Evolutionary conservation across 2,113 vertebrate species (phyloP).

Genomic region (Oncorhynchus nerka): DNA sequence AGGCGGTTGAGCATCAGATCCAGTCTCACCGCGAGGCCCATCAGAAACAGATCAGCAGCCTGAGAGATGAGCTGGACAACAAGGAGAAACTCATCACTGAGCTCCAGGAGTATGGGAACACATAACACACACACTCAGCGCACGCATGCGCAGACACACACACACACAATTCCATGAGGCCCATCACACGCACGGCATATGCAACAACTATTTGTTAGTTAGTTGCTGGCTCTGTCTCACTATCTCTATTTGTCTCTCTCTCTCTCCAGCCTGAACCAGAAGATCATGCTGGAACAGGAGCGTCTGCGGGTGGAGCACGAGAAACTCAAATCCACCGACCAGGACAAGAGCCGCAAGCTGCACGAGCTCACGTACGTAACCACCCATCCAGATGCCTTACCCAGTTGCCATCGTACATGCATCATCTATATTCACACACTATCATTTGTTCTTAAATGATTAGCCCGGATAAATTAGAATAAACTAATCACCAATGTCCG

Average conservation of each 20-base stretch:
- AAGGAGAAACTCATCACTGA: constrained; percentile 94
- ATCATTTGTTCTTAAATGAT: too few relatives aligned
- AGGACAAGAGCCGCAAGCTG: constrained; percentile 90
- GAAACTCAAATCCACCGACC: constrained; percentile 87
- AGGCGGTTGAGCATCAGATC: constrained; percentile 93
- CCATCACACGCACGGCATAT: not conserved
- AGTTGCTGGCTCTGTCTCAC: not conserved
- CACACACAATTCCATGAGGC: not conserved
- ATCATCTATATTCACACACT: not conserved
- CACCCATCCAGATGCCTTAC: not conserved
- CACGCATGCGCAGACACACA: too few relatives aligned
- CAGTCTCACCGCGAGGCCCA: constrained; percentile 90
- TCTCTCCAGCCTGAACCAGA: constrained; percentile 85
- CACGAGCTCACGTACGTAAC: constrained; percentile 90
- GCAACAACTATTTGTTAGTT: not conserved
- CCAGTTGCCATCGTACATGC: not conserved
- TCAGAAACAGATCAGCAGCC: constrained; percentile 91
- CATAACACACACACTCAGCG: too few relatives aligned
- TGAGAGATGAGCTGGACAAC: constrained; percentile 90
- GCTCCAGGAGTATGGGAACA: constrained; percentile 88
- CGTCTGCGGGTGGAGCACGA: constrained; percentile 89
- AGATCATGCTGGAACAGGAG: constrained; percentile 93
- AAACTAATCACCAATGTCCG: not conserved
- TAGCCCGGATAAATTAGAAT: not conserved
- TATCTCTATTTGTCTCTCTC: not conserved